Conservation (phyloP, 2,888 invertebrate species). For the Clanis bilineata region DNA sequence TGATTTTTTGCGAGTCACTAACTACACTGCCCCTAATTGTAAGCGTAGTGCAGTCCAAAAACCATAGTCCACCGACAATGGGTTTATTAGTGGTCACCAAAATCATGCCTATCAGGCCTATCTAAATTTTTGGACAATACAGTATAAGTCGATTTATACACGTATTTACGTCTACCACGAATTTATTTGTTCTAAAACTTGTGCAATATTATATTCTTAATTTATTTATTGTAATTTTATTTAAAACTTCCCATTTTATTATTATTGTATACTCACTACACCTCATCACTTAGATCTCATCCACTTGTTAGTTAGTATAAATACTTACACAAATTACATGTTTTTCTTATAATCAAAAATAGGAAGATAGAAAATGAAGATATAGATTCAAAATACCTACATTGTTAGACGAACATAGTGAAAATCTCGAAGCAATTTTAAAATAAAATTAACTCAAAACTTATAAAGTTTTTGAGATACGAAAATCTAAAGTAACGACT, state of each 20-base stretch:
- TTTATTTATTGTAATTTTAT: not conserved
- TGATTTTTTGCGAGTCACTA: no score
- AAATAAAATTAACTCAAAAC: not conserved
- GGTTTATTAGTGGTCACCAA: no score
- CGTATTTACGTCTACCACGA: no score
- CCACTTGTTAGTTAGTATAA: not conserved
- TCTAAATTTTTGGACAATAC: no score
- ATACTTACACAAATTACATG: not conserved
- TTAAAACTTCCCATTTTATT: not conserved
- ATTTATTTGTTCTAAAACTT: not conserved
- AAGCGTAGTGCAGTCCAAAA: no score
- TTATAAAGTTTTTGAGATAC: slow-evolving; percentile 7
- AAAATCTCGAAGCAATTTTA: not conserved
- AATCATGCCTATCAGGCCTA: no score
- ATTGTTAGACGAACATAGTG: not conserved
- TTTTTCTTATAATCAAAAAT: not conserved
- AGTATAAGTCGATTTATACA: no score
- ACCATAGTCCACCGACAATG: no score
- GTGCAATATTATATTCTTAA: slow-evolving; percentile 4
- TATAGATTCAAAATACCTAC: no score
- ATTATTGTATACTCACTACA: no score
- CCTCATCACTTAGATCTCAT: not conserved
- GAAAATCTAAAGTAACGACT: not conserved
- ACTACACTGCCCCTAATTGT: no score
- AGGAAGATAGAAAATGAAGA: no score